Conservation (phyloP, 2,797 vertebrate genomes). For the Siniperca undulata region DNA sequence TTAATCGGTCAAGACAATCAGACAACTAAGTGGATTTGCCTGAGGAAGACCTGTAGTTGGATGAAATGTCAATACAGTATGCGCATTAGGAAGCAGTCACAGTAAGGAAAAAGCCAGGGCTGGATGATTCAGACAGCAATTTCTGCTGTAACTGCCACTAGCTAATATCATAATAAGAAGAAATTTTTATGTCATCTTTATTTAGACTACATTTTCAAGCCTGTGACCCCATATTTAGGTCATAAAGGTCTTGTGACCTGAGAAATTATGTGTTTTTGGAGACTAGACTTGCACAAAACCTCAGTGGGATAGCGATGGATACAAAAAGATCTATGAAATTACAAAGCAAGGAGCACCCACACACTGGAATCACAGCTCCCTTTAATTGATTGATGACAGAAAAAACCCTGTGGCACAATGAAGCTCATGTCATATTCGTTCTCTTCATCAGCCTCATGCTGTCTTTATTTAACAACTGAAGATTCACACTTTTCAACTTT, state of each 20-base stretch:
- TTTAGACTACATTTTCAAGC: too few relatives aligned
- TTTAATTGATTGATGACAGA: background rate
- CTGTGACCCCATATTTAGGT: background rate
- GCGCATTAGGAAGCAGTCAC: too few relatives aligned
- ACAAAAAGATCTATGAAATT: too few relatives aligned
- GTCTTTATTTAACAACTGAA: slow-evolving; percentile 21
- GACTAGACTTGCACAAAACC: background rate
- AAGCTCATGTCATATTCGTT: slow-evolving; percentile 1
- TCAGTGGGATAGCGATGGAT: background rate
- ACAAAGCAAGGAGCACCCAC: too few relatives aligned
- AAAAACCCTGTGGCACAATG: slow-evolving; percentile 5
- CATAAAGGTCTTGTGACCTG: background rate
- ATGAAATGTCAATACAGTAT: background rate
- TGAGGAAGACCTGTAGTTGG: background rate
- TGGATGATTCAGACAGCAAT: background rate
- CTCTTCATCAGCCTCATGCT: slow-evolving; percentile 4
- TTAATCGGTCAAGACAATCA: background rate
- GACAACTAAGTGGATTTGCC: background rate
- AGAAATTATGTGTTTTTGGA: background rate
- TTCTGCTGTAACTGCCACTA: background rate
- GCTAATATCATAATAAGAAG: background rate
- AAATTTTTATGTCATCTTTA: background rate
- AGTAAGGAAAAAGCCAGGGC: background rate
- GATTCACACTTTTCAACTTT: slow-evolving; percentile 5
- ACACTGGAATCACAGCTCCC: too few relatives aligned